Conservation (phyloP, 2,797 vertebrate genomes). For the Luscinia luscinia region DNA sequence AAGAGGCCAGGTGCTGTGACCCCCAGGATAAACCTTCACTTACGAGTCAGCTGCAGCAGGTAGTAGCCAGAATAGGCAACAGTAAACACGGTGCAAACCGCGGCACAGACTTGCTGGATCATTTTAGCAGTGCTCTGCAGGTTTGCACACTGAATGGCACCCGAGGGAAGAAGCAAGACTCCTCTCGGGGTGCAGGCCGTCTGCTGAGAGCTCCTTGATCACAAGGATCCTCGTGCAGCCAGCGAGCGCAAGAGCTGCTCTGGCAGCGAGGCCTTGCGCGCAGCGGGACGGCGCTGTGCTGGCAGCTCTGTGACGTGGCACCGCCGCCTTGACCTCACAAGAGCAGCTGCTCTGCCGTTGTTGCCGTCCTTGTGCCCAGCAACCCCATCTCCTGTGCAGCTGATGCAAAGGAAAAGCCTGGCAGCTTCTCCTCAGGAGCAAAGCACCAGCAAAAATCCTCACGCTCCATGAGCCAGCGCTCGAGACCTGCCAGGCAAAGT, state of each 20-base stretch:
- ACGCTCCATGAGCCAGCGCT: too few species aligned
- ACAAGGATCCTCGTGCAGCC: not conserved
- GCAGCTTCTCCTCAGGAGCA: too few species aligned
- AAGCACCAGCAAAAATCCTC: too few species aligned
- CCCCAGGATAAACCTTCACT: not conserved
- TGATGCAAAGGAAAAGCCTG: too few species aligned
- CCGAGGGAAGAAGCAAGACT: not conserved
- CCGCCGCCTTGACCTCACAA: too few species aligned
- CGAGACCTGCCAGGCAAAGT: too few species aligned
- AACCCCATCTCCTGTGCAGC: too few species aligned
- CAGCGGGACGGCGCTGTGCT: too few species aligned
- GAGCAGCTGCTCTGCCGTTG: too few species aligned
- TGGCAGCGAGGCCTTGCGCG: not conserved
- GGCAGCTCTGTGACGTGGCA: too few species aligned
- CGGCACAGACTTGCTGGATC: not conserved
- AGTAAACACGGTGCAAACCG: not conserved
- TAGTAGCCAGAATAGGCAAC: not conserved
- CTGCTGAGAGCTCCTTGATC: not conserved
- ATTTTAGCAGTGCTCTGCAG: not conserved
- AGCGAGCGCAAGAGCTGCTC: not conserved
- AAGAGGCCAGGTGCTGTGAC: too few species aligned
- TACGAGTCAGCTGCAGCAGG: not conserved
- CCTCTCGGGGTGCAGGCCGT: not conserved
- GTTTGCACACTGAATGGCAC: not conserved
- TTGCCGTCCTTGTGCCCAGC: too few species aligned